Evolutionary conservation across 2,113 vertebrate species (phyloP).

Genomic region (Hipposideros armiger): DNA sequence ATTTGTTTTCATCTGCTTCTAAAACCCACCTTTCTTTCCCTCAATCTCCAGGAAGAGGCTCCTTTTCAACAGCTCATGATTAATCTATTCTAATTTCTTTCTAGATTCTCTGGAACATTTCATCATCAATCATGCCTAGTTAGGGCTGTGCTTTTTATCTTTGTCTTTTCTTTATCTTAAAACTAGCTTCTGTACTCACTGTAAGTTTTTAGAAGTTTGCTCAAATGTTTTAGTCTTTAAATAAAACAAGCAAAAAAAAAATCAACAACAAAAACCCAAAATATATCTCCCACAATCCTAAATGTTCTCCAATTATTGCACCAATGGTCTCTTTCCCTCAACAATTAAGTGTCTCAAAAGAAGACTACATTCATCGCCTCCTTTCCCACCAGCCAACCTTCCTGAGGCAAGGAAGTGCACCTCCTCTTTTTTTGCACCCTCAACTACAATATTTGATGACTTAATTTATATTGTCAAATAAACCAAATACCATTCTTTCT

Average conservation of each 20-base stretch:
- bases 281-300: background rate
- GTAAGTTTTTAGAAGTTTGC: background rate
- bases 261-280: background rate
- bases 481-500: background rate
- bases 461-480: background rate
- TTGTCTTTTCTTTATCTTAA: background rate
- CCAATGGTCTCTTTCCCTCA: background rate
- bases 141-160: background rate
- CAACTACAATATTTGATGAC: background rate
- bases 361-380: background rate
- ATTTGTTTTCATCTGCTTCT: background rate
- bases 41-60: background rate
- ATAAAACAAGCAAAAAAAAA: slow-evolving; percentile 6
- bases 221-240: background rate
- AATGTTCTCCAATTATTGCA: background rate
- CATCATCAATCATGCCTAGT: background rate
- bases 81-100: background rate
- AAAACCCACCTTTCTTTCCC: background rate
- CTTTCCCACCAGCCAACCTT: background rate
- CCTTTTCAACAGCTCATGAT: background rate
- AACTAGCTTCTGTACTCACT: background rate
- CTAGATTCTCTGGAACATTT: background rate
- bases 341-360: background rate
- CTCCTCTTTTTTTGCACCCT: background rate
- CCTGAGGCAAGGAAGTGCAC: background rate